phyloP scores from a whole-genome alignment of 1,140 invertebrate genomes.

The Meloidogyne hapla region DNA sequence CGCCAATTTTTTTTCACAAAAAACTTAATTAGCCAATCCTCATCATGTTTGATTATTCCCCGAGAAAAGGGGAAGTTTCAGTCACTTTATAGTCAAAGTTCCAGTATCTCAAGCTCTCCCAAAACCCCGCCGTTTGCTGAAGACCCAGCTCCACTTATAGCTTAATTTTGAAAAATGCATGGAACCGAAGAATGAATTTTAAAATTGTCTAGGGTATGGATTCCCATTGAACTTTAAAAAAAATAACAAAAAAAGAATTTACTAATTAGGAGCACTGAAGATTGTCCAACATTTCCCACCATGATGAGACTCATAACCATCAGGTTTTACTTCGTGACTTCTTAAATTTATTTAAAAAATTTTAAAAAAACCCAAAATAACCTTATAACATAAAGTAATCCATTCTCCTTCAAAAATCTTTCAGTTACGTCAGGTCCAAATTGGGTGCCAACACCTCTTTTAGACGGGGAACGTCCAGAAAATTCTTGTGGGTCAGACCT shows the following conservation, averaged over 20 bases:
- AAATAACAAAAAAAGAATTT: not conserved
- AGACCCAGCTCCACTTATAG: too few species aligned
- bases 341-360: slow-evolving; percentile 64
- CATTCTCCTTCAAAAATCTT: slow-evolving; percentile 70
- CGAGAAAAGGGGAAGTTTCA: too few species aligned
- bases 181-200: too few species aligned
- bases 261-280: slow-evolving; percentile 41
- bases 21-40: too few species aligned
- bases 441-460: slow-evolving; percentile 93
- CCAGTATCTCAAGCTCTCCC: too few species aligned
- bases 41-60: too few species aligned
- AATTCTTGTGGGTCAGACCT: slow-evolving; percentile 96
- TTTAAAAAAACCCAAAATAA: slow-evolving; percentile 19
- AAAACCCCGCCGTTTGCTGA: too few species aligned
- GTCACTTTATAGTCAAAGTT: too few species aligned
- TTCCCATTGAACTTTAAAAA: too few species aligned
- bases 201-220: too few species aligned
- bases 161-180: too few species aligned
- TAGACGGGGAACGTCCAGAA: slow-evolving; percentile 81
- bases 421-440: slow-evolving; percentile 96
- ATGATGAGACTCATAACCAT: slow-evolving; percentile 91
- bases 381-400: slow-evolving; percentile 59
- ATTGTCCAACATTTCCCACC: slow-evolving; percentile 75
- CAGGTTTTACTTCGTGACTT: slow-evolving; percentile 95
- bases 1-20: too few species aligned